These are phyloP conservation scores for Petrocephalus zakoni DNA, from an alignment of 2,113 vertebrate genomes.

Conservation along the genomic window DNA sequence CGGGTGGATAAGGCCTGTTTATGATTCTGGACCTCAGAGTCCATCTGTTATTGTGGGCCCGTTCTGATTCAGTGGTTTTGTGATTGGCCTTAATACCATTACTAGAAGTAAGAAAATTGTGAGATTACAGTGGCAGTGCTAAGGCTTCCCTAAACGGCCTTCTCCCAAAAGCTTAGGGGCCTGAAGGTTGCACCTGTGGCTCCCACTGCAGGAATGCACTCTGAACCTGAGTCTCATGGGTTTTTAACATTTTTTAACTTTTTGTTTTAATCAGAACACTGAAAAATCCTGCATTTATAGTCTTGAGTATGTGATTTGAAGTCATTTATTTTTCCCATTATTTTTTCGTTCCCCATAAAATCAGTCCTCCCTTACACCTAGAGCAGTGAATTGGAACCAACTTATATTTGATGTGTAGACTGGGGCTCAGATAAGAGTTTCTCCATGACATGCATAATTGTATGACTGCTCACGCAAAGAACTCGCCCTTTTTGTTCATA, in stretches of 20 bases:
- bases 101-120: slow-evolving; percentile 56
- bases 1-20: slow-evolving; percentile 23
- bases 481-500: background rate
- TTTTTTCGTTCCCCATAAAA: background rate
- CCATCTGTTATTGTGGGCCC: slow-evolving; percentile 57
- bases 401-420: background rate
- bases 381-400: slow-evolving; percentile 7
- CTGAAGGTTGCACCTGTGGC: background rate
- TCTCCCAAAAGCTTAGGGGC: slow-evolving; percentile 42
- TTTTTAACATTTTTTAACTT: background rate
- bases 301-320: background rate
- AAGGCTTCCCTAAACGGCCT: slow-evolving; percentile 54
- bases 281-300: background rate
- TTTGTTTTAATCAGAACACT: slow-evolving; percentile 4
- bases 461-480: background rate
- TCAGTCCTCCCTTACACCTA: background rate
- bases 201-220: background rate
- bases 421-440: background rate
- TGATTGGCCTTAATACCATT: slow-evolving; percentile 63
- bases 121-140: slow-evolving; percentile 59
- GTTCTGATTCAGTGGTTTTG: slow-evolving; percentile 56
- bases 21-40: slow-evolving; percentile 3
- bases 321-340: slow-evolving; percentile 12
- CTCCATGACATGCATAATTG: slow-evolving; percentile 13
- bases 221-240: background rate